Base-by-base conservation (phyloP, 2,113 vertebrate genomes). In the Phaethon lepturus region DNA sequence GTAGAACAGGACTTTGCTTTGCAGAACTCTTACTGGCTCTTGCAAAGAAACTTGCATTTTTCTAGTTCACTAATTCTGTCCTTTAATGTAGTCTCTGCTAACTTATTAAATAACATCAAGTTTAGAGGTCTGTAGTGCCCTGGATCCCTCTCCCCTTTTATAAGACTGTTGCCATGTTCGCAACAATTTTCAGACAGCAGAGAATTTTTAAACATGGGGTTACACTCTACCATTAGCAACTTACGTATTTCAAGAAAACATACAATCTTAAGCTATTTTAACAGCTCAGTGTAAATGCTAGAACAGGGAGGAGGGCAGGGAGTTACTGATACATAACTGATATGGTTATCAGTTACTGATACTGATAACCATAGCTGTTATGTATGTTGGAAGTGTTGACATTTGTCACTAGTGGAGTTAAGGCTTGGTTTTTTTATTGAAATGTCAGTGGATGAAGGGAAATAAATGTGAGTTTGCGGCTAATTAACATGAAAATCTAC, bases 81-180 rank as follows among this genome's bases (percentile, higher is more conserved):
- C 15, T 52, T 88, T 40, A 59, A 59, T 0, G 1, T n/a, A 47
- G 11, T 40, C 22, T 66, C 23, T 31, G 33, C 23, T 53, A 50
- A 38, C 7, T 62, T 62, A 33, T 29, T 71, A 12, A 64, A 69
- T 38, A 71, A 25, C 19, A 58, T 29, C 23, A 40, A 6, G 9
- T 76, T 71, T 82, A 77, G 38, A 88, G 26, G 23, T 63, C 19
- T 69, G 35, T 44, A 38, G 35, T 38, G 71, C 13, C 28, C 58
- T 52, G 28, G 23, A 64, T 58, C 8, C 35, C 45, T 64, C 35
- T 59, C n/a, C 13, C 29, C 28, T 59, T 58, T 45, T 38, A 59
- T 58, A 63, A 76, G 16, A 16, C 13, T 45, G 19, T 26, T 38
- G 38, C 33, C 16, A 16, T 0, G 0, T 50, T 76, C 3, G 0